Evolutionary conservation across 2,888 invertebrate species (phyloP), one percentile per base, ranked within the genome.

Genomic region (Pocota personata): DNA sequence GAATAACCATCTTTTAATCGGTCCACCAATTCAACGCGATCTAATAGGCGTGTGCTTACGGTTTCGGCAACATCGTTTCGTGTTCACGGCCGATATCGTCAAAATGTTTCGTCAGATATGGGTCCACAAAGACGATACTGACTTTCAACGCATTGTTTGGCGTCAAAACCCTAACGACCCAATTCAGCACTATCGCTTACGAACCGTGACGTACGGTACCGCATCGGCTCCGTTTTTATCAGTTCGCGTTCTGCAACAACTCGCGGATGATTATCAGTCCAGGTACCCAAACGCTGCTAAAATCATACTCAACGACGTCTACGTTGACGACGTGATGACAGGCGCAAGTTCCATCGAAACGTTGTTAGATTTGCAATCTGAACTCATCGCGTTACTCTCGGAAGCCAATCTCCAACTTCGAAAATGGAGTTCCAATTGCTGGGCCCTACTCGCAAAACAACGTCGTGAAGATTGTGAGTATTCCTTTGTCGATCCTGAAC

Each of bases 291-390:
- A n/a, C n/a, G n/a, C n/a, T n/a, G n/a, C n/a, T n/a, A n/a, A n/a
- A n/a, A 16, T 60, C 72, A 3, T 10, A 21, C 6, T 50, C 21
- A 16, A 82, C 71, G 60, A 62, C 46, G 77, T 88, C 58, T 88
- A 88, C 24, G 87, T 88, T 3, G 88, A 88, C 67, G 87, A 88
- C 27, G n/a, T 62, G 1, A 67, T 87, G 43, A 82, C 76, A 6
- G 82, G 82, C 2, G 50, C 72, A 19, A 30, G 67, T 43, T 21
- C 43, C 4, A 32, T 52, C 32, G 24, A 50, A 48, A 21, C 14
- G 0, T 12, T 62, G 2, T 3, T 62, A 46, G 12, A 27, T 16
- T n/a, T 66, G 35, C 30, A 66, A 12, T n/a, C 50, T 8, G 67
- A 52, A 14, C 37, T 67, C 3, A n/a, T 67, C 1, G 64, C 6